Conservation (phyloP, 2,888 invertebrate species). For the Chloroclystis v-ata region DNA sequence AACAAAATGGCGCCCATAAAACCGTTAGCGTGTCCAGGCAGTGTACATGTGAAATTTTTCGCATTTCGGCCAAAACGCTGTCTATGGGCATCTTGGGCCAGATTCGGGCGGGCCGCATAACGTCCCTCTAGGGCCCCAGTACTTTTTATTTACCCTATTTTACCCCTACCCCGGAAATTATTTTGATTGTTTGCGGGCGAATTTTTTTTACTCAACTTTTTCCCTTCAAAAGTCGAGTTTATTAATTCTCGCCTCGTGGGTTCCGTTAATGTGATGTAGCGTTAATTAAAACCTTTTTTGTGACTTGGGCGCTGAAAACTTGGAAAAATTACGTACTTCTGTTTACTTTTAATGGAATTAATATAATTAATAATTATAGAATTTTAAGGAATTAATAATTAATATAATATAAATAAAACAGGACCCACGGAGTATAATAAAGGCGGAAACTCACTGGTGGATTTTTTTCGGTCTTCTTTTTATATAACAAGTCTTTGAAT, state of each 20-base stretch:
- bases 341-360: not conserved
- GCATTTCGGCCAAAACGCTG: conserved; percentile 55
- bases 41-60: conserved; percentile 43
- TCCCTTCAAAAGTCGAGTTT: conserved; percentile 24
- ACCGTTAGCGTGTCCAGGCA: conserved; percentile 35
- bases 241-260: conserved; percentile 31
- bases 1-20: too few relatives aligned
- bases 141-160: conserved; percentile 30
- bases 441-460: too few relatives aligned
- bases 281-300: conserved; percentile 31
- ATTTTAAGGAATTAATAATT: not conserved
- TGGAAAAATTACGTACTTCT: conserved; percentile 1
- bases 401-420: too few relatives aligned
- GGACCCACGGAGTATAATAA: too few relatives aligned
- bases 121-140: conserved; percentile 38
- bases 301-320: conserved; percentile 25
- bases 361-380: not conserved
- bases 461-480: too few relatives aligned
- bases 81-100: conserved; percentile 50
- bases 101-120: conserved; percentile 43
- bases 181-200: conserved; percentile 31
- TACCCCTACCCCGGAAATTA: conserved; percentile 29
- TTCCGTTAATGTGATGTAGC: conserved; percentile 27
- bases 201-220: conserved; percentile 30
- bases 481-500: too few relatives aligned